A percentile compares a stretch with the other conserved stretches of the same genome.
phyloP scores from a whole-genome alignment of 2,113 vertebrate genomes.

The Eubucco bourcierii region DNA sequence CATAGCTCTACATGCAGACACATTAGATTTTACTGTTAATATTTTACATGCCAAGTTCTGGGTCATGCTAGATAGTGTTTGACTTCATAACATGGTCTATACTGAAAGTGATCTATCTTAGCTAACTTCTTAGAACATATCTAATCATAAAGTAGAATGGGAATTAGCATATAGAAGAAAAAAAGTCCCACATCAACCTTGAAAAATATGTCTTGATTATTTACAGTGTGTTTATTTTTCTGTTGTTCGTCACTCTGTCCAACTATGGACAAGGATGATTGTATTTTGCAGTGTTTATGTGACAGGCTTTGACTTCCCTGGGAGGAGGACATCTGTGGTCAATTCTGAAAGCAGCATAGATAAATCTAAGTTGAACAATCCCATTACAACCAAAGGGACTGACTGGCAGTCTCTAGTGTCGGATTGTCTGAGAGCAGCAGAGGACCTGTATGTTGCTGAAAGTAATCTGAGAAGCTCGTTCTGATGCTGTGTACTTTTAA shows the following conservation, averaged over 20 bases:
- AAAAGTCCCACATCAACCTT: neutral
- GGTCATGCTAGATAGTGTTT: neutral
- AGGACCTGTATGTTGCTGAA: neutral
- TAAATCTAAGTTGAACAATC: neutral
- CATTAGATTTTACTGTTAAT: constrained; percentile 9
- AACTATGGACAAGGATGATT: neutral
- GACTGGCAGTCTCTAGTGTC: neutral
- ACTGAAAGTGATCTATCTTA: constrained; percentile 29
- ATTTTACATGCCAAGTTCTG: neutral
- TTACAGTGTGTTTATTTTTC: neutral
- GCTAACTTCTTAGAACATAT: neutral
- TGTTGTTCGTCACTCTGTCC: neutral
- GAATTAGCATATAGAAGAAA: neutral
- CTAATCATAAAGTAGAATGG: neutral
- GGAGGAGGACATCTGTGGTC: neutral
- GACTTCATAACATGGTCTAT: neutral
- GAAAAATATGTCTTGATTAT: neutral
- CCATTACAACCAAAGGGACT: neutral
- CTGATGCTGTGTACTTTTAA: neutral
- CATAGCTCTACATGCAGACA: neutral
- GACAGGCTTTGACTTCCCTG: neutral
- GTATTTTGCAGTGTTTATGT: neutral
- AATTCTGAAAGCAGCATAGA: neutral
- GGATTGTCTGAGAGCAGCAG: neutral
- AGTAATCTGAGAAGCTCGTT: neutral